A percentile compares a stretch with the other conserved stretches of the same genome.
Conservation (phyloP, 2,888 invertebrate genomes). For the Tetropium fuscum region DNA sequence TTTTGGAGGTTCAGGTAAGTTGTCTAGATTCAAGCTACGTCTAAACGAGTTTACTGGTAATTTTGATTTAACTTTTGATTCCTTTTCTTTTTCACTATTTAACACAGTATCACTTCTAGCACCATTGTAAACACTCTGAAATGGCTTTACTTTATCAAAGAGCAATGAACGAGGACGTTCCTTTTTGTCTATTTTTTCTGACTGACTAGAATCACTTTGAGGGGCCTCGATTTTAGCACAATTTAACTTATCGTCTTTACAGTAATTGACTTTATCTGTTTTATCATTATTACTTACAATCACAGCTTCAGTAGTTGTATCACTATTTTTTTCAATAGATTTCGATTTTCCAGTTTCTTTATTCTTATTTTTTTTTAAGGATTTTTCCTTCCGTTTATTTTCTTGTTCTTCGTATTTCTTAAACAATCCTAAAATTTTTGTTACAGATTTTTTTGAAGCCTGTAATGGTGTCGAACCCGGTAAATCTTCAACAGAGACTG, state of each 20-base stretch:
- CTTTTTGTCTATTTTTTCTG: constrained; percentile 61
- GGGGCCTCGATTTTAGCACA: constrained; percentile 20
- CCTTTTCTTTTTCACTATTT: constrained; percentile 36
- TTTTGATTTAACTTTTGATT: constrained; percentile 57
- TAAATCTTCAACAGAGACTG: constrained; percentile 79
- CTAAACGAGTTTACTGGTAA: constrained; percentile 61
- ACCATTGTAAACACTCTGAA: constrained; percentile 65
- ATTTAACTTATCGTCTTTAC: constrained; percentile 35
- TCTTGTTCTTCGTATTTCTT: constrained; percentile 77
- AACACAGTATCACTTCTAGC: constrained; percentile 64
- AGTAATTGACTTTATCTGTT: constrained; percentile 39
- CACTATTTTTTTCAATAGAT: constrained; percentile 35
- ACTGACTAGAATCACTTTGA: constrained; percentile 42
- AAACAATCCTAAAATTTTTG: constrained; percentile 82
- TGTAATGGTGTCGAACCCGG: constrained; percentile 67
- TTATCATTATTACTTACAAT: constrained; percentile 43
- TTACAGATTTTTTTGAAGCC: constrained; percentile 75
- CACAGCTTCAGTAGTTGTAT: constrained; percentile 54
- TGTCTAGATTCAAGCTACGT: constrained; percentile 62
- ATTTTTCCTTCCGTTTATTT: constrained; percentile 53
- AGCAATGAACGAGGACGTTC: constrained; percentile 70
- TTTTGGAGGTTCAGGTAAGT: constrained; percentile 51
- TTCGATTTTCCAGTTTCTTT: constrained; percentile 44
- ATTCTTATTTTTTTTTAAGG: constrained; percentile 48
- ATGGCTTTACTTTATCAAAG: constrained; percentile 70